Evolutionary conservation across 2,113 vertebrate species (phyloP), one percentile per base, ranked within the genome.

Genomic region (Nerophis lumbriciformis): DNA sequence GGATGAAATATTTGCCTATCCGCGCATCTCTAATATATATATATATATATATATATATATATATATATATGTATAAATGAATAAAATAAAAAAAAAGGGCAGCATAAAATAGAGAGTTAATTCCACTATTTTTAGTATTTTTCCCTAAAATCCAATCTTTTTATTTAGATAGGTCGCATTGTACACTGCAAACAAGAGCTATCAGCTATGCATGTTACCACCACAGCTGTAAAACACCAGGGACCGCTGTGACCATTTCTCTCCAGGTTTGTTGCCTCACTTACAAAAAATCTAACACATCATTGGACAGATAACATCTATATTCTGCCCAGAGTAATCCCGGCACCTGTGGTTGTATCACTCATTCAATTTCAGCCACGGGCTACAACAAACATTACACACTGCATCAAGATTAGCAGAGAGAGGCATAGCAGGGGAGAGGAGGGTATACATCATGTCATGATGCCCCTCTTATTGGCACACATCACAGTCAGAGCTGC

Each of bases 261-360:
- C 82, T 81, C 75, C 68, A 65, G 75, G 81, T 74, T 83, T 87
- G 82, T 86, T 83, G 83, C 84, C 81, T 86, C 78, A 83, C 81
- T 84, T 80, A 68, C 76, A 84, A 79, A 87, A 35, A 48, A 86
- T 86, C 86, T 86, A 86, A 86, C 84, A 86, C 87, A 88, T 88
- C 81, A 87, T 80, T 78, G 79, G 83, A 85, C 82, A 82, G 79
- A 87, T 87, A 88, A 80, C 79, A 87, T 86, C 84, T 86, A 87
- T 86, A 87, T 85, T 83, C 73, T 83, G 76, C 83, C 79, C 73
- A 74, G 75, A 54, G 84, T 85, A 85, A 83, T 85, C 80, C 83
- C 66, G 69, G 80, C 82, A 83, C 84, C 78, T 82, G 78, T 69
- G 81, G 66, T 86, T 83, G 77, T 87, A 87, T 87, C 87, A 84